phyloP scores from a whole-genome alignment of 1,140 invertebrate genomes.

The Procambarus virginalis region DNA sequence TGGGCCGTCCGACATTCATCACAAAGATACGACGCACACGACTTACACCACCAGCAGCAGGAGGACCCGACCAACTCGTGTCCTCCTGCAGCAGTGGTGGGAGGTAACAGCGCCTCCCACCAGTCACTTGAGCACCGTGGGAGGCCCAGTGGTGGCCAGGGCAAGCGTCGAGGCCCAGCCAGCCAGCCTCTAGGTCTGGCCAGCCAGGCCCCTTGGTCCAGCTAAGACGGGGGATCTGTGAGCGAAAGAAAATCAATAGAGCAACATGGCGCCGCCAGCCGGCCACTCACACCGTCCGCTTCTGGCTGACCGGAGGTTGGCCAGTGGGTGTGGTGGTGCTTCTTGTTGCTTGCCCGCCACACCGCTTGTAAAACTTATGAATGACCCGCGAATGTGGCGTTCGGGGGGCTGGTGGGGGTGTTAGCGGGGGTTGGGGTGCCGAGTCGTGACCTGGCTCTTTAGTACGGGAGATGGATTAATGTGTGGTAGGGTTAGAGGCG shows the following conservation, averaged over 20 bases:
- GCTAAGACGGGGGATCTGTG: conserved; percentile 64
- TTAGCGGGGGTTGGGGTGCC: no score
- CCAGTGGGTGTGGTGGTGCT: background rate
- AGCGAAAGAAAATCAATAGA: conserved; percentile 68
- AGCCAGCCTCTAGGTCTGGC: conserved; percentile 25
- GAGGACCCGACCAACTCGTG: background rate
- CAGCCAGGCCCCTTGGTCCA: conserved; percentile 43
- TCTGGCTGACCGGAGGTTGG: conserved; percentile 21
- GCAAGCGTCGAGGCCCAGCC: no score
- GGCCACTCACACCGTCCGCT: conserved; percentile 45
- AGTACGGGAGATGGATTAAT: no score
- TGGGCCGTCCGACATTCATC: background rate
- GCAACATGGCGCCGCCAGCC: conserved; percentile 57
- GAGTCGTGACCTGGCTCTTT: no score
- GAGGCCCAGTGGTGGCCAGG: no score
- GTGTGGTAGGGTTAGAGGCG: background rate
- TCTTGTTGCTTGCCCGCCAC: background rate
- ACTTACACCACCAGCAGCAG: background rate
- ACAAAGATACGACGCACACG: background rate
- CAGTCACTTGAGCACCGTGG: background rate
- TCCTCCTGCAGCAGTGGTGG: background rate
- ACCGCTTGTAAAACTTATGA: background rate
- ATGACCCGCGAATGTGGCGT: background rate
- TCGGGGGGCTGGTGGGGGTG: background rate
- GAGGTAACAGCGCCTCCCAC: background rate